Percentiles rank a stretch among this genome's conserved stretches.
These are phyloP conservation scores for Lobophora halterata DNA, from an alignment of 2,888 invertebrate genomes.

Conservation along the genomic window DNA sequence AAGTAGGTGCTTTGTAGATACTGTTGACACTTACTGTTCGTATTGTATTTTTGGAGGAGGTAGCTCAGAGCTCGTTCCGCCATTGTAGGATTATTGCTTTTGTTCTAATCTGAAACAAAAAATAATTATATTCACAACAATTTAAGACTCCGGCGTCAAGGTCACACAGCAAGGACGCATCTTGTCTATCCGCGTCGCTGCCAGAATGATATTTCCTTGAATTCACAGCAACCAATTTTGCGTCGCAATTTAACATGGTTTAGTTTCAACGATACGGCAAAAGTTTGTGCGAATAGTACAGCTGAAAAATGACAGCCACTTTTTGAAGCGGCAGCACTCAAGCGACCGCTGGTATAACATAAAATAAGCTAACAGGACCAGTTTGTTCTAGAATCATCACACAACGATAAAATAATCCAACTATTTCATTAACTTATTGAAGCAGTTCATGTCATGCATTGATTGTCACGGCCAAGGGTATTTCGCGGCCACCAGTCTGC, in stretches of 20 bases:
- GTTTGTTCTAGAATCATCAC: too few species aligned
- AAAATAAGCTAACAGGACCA: too few species aligned
- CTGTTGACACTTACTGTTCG: slow-evolving; percentile 38
- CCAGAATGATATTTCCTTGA: too few species aligned
- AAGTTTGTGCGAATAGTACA: too few species aligned
- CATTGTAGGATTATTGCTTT: slow-evolving; percentile 55
- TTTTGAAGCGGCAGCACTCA: too few species aligned
- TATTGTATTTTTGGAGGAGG: slow-evolving; percentile 52
- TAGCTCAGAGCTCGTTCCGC: slow-evolving; percentile 51
- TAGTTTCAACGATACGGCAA: too few species aligned
- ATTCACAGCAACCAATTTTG: too few species aligned
- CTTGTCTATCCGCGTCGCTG: slow-evolving; percentile 7
- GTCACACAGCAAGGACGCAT: slow-evolving; percentile 13
- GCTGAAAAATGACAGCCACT: too few species aligned
- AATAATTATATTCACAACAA: slow-evolving; percentile 12
- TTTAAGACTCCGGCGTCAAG: slow-evolving; percentile 3
- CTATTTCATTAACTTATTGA: too few species aligned
- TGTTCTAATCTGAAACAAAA: slow-evolving; percentile 54
- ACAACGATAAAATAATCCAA: too few species aligned
- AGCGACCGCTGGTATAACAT: too few species aligned
- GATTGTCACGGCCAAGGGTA: slow-evolving; percentile 11
- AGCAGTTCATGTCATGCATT: slow-evolving; percentile 9
- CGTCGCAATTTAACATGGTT: too few species aligned
- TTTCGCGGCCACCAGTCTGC: background rate
- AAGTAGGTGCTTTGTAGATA: slow-evolving; percentile 11